Percentiles rank a stretch among this genome's conserved stretches.
Conservation (phyloP, 2,113 vertebrate genomes). For the Gavialis gangeticus region DNA sequence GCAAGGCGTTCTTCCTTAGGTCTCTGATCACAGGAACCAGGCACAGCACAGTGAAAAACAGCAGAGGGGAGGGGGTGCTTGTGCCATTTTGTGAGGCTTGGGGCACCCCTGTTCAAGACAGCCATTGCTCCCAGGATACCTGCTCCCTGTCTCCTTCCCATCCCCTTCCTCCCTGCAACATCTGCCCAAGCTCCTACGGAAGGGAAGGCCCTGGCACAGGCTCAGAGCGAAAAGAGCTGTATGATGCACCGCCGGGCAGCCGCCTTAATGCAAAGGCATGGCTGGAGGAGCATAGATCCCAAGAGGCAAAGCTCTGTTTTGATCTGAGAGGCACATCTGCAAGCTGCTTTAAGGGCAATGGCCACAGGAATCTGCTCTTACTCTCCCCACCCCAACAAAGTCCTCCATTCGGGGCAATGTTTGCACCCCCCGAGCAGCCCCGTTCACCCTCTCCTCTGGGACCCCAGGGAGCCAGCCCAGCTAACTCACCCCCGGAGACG, state of each 20-base stretch:
- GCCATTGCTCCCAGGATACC: neutral
- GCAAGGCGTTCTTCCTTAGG: no score
- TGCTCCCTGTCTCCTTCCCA: no score
- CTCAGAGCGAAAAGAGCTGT: rapidly evolving
- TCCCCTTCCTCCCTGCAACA: neutral
- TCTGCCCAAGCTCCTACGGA: neutral
- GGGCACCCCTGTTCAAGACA: neutral
- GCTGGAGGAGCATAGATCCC: neutral
- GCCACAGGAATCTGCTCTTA: neutral
- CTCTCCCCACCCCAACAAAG: rapidly evolving
- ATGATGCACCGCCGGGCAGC: neutral
- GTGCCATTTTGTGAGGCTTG: neutral
- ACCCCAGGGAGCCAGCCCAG: neutral
- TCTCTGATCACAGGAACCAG: no score
- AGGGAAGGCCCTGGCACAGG: neutral
- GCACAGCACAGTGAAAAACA: neutral
- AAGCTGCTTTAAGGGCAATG: neutral
- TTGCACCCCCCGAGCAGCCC: neutral
- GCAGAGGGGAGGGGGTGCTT: rapidly evolving
- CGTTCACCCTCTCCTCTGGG: neutral
- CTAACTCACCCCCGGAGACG: neutral
- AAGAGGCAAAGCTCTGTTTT: neutral
- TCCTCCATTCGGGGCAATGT: neutral
- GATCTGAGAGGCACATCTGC: neutral
- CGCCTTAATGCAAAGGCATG: neutral